Percentiles rank a stretch among this genome's conserved stretches.
phyloP scores from a whole-genome alignment of 2,113 vertebrate species.

The Scortum barcoo region DNA sequence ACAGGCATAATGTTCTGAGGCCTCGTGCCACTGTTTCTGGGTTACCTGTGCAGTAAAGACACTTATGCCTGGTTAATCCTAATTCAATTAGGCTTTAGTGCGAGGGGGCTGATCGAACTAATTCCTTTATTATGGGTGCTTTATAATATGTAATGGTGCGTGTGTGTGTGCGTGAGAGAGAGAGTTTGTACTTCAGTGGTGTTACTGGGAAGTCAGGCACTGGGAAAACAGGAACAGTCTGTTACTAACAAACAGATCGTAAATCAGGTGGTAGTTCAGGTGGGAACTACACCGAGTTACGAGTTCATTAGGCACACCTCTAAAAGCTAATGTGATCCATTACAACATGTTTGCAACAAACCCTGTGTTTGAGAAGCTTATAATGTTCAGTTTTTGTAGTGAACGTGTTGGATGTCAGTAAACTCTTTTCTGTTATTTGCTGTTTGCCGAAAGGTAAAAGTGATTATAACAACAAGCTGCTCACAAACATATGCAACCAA shows the following conservation, averaged over 20 bases:
- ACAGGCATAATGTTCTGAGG: slow-evolving; percentile 22
- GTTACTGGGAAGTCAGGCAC: slow-evolving; percentile 51
- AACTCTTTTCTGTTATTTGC: neutral
- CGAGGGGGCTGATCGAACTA: slow-evolving; percentile 60
- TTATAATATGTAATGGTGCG: slow-evolving; percentile 68
- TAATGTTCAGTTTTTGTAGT: neutral
- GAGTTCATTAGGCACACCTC: slow-evolving; percentile 35
- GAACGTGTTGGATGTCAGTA: neutral
- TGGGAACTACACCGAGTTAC: slow-evolving; percentile 24
- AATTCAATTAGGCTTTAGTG: slow-evolving; percentile 86
- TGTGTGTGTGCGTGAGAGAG: slow-evolving; percentile 65
- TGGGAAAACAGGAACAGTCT: slow-evolving; percentile 68
- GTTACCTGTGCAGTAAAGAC: slow-evolving; percentile 75
- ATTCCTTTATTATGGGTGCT: slow-evolving; percentile 74
- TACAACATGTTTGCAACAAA: neutral
- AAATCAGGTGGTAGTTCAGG: slow-evolving; percentile 70
- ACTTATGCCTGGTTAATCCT: slow-evolving; percentile 67
- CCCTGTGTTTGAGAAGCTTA: neutral
- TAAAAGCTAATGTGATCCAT: slow-evolving; percentile 10
- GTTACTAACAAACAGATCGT: slow-evolving; percentile 74
- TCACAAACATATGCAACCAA: neutral
- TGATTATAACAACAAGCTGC: neutral
- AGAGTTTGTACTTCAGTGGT: slow-evolving; percentile 28
- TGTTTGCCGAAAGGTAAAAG: neutral
- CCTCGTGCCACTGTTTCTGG: slow-evolving; percentile 79